Evolutionary conservation across 1,140 invertebrate genomes (phyloP), one percentile per base, ranked within the genome.

Genomic region (Caenorhabditis inopinata): DNA sequence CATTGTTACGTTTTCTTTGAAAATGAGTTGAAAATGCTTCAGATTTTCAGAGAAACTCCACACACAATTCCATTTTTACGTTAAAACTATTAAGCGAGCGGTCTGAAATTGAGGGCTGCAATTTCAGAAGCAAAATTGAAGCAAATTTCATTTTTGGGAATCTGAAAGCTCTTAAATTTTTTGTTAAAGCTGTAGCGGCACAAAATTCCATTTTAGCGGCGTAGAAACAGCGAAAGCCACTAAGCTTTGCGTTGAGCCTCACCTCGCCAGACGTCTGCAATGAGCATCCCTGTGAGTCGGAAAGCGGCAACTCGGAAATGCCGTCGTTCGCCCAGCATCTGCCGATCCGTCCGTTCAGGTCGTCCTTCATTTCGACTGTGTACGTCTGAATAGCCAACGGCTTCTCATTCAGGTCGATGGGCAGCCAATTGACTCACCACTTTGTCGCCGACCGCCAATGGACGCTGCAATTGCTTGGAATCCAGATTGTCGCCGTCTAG

Each of bases 311-410:
- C 35, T 87, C 84, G 21, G 86, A 87, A 23, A 83, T 87, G 1
- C 82, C 74, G 48, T 87, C 86, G 23, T 78, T 85, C 18, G 86
- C 86, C 86, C 86, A 87, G 73, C 86, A 87, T 12, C 87, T 74
- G 12, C 87, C 85, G n/a, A 87, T 87, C 58, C 87, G 84, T 1
- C 87, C 84, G 16, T 85, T 85, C 14, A 80, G 78, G 14, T 81
- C 76, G 2, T 84, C 83, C 21, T 84, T 85, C 23, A 88, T 76
- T 11, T 86, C 81, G n/a, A 87, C 87, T 23, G 88, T 78, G 45
- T 87, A 87, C 3, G 85, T 83, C 86, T 87, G 48, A 82, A 16
- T 21, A 21, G 14, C 2, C 2, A 25, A 35, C n/a, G 11, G 2
- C 14, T 29, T 53, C n/a, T 23, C 0, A 18, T 9, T n/a, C 16